A percentile compares a stretch with the other conserved stretches of the same genome.
phyloP scores from a whole-genome alignment of 2,888 invertebrate genomes.

The Caenorhabditis becei region DNA sequence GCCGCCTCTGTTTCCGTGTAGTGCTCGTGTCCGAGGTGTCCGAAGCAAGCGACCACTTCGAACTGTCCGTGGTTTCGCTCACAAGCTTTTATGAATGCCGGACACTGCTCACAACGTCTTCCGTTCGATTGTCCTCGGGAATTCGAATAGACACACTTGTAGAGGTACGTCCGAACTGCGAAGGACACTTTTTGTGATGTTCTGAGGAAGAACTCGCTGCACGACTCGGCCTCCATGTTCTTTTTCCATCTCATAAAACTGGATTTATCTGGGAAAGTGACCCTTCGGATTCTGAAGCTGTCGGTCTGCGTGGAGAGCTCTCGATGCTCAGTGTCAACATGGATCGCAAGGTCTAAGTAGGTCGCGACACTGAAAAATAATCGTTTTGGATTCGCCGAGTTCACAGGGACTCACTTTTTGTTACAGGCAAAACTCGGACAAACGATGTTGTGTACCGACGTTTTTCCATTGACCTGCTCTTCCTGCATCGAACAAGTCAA shows the following conservation, averaged over 20 bases:
- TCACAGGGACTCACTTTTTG: constrained; percentile 21
- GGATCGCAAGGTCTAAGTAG: constrained; percentile 65
- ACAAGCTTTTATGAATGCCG: constrained; percentile 61
- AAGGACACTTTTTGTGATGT: constrained; percentile 57
- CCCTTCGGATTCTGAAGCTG: constrained; percentile 34
- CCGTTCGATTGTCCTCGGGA: constrained; percentile 47
- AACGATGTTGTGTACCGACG: constrained; percentile 24
- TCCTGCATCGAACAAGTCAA: constrained; percentile 4
- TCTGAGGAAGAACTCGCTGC: constrained; percentile 51
- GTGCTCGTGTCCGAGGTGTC: constrained; percentile 68
- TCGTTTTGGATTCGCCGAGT: too few relatives aligned
- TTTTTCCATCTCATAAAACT: constrained; percentile 48
- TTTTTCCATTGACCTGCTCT: not conserved
- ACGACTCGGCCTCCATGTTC: constrained; percentile 41
- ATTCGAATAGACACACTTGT: constrained; percentile 56
- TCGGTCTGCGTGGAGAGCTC: constrained; percentile 25
- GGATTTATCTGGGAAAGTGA: constrained; percentile 28
- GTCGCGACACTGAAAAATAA: constrained; percentile 51
- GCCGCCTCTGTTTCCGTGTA: constrained; percentile 43
- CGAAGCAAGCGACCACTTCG: constrained; percentile 68
- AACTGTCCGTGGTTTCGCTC: constrained; percentile 54
- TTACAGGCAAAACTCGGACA: constrained; percentile 55
- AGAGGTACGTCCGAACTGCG: constrained; percentile 41
- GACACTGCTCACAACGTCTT: constrained; percentile 62
- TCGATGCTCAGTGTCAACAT: constrained; percentile 58